Percentiles rank a stretch among this genome's conserved stretches.
phyloP scores from a whole-genome alignment of 2,888 invertebrate species.

The Apodemia hepburni region DNA sequence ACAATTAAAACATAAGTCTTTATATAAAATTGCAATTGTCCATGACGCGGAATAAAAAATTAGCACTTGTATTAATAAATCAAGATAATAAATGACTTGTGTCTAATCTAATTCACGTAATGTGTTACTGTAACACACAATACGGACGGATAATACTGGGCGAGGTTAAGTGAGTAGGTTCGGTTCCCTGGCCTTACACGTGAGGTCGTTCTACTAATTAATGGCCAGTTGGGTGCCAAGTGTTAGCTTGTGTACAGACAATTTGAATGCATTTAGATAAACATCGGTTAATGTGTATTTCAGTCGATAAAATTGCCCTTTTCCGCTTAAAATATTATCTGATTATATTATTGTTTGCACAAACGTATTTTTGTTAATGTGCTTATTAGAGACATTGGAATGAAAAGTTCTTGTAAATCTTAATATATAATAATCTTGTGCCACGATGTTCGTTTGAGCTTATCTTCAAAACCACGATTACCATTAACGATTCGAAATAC shows the following conservation, averaged over 20 bases:
- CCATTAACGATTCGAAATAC: too few relatives aligned
- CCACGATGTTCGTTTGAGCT: too few relatives aligned
- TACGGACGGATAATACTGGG: constrained; percentile 7
- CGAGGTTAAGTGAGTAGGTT: constrained; percentile 14
- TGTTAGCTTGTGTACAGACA: background rate
- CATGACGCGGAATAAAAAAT: background rate
- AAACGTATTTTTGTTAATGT: too few relatives aligned
- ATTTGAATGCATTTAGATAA: constrained; percentile 14
- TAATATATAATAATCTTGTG: too few relatives aligned
- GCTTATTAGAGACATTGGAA: too few relatives aligned
- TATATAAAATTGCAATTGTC: background rate
- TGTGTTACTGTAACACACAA: background rate
- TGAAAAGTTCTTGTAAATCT: too few relatives aligned
- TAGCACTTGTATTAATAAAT: background rate
- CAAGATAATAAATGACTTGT: background rate
- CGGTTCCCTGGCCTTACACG: constrained; percentile 6
- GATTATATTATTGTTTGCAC: too few relatives aligned
- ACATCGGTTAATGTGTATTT: constrained; percentile 6
- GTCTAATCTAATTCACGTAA: constrained; percentile 1
- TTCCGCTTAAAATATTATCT: background rate
- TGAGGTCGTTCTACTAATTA: constrained; percentile 10
- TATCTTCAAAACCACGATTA: too few relatives aligned
- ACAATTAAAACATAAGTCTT: too few relatives aligned
- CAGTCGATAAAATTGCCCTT: background rate
- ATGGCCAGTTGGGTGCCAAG: constrained; percentile 12